Conservation (phyloP, 2,888 invertebrate species). For the Tortrix viridana region DNA sequence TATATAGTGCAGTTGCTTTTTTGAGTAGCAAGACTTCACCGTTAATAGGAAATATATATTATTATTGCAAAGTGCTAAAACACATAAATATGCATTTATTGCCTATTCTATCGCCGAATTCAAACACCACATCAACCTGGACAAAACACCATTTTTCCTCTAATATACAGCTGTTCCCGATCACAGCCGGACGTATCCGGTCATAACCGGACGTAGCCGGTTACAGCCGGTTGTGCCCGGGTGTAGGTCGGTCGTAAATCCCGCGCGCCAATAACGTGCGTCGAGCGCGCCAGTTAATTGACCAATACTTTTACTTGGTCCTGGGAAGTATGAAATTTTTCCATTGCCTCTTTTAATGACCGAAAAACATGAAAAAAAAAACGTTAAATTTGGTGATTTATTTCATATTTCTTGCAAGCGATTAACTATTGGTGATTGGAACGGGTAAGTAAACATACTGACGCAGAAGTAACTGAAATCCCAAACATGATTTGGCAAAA, state of each 20-base stretch:
- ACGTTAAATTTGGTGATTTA: too few relatives aligned
- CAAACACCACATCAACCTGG: background rate
- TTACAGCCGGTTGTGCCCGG: constrained; percentile 43
- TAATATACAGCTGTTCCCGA: constrained; percentile 15
- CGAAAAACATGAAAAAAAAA: background rate
- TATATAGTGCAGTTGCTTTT: too few relatives aligned
- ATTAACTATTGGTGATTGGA: too few relatives aligned
- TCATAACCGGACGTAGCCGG: constrained; percentile 49
- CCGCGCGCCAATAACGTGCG: constrained; percentile 66
- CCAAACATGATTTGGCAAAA: too few relatives aligned
- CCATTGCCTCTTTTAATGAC: background rate
- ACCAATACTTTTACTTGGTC: constrained; percentile 16
- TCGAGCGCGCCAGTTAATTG: constrained; percentile 24
- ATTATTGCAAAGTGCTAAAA: too few relatives aligned
- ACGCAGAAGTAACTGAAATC: too few relatives aligned
- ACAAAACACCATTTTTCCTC: background rate
- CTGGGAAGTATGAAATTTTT: background rate
- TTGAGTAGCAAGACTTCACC: too few relatives aligned
- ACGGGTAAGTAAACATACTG: too few relatives aligned
- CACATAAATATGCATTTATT: too few relatives aligned
- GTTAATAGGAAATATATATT: too few relatives aligned
- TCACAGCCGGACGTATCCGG: constrained; percentile 48
- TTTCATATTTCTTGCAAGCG: too few relatives aligned
- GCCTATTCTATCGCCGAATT: too few relatives aligned
- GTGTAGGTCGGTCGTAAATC: constrained; percentile 68